Evolutionary conservation across 2,113 vertebrate genomes (phyloP).

Genomic region (Butorides virescens): DNA sequence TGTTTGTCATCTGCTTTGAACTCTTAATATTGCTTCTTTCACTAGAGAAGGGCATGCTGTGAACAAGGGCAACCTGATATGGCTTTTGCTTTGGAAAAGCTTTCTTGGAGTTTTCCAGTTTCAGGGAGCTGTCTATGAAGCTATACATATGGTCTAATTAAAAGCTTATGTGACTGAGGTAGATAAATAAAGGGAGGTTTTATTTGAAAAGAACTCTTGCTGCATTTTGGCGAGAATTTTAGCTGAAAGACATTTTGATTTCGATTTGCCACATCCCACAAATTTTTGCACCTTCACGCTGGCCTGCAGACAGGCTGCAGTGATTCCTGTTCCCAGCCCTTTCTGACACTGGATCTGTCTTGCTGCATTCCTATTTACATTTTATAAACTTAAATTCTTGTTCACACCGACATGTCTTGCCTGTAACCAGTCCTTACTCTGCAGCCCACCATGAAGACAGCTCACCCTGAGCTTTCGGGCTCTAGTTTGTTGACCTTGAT

Average conservation of each 20-base stretch:
- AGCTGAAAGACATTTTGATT: not conserved
- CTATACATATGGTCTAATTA: not conserved
- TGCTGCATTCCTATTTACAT: not conserved
- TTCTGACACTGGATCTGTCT: not conserved
- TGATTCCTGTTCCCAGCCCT: not conserved
- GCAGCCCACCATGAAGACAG: not conserved
- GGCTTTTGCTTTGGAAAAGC: slow-evolving; percentile 12
- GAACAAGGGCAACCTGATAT: not conserved
- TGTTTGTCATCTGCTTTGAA: slow-evolving; percentile 21
- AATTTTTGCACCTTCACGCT: not conserved
- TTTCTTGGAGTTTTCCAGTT: slow-evolving; percentile 27
- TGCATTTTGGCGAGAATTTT: not conserved
- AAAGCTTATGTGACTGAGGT: slow-evolving; percentile 29
- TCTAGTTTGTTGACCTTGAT: not conserved
- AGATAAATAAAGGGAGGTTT: not conserved
- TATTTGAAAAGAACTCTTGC: not conserved
- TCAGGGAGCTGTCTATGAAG: not conserved
- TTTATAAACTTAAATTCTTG: not conserved
- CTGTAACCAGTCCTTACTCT: not conserved
- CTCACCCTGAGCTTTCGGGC: not conserved
- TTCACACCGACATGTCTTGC: not conserved
- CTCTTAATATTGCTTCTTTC: not conserved
- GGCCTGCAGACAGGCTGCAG: not conserved
- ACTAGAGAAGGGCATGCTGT: not conserved
- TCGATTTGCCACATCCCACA: not conserved